Base-by-base conservation (phyloP, 2,113 vertebrate species). In the Epinephelus fuscoguttatus region DNA sequence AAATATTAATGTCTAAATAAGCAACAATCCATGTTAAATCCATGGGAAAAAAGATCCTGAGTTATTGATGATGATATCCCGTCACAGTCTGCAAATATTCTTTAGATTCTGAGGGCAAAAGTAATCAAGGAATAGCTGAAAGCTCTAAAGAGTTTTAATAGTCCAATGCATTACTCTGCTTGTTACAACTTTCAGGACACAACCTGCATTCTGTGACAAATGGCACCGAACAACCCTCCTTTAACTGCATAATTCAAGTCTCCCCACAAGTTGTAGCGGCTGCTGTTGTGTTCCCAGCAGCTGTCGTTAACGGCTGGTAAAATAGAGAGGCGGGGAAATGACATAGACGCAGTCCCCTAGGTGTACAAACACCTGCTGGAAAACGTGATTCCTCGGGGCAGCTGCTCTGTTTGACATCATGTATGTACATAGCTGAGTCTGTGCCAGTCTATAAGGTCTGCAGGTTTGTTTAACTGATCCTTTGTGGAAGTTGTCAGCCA, bases 321-420 rank as follows among this genome's bases (percentile, higher is more conserved):
- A 88, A 90, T 85, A 80, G 74, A 85, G 69, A 80, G 67, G 73
- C 45, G 37, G 85, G 81, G 90, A 90, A 85, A 85, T 68, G 82
- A 76, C 83, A 85, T 23, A 60, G 77, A 85, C 78, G 80, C 74
- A 9, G 86, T 91, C 88, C 86, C 89, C 21, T 77, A 90, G 91
- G 91, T 93, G 81, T 62, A 33, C 23, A 64, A 78, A 76, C 94
- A 94, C 92, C 92, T 94, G 94, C 89, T 91, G 87, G 82, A 90
- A 87, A 89, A 90, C 50, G 56, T 86, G 84, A 93, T 81, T 92
- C 79, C 80, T 72, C 12, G 42, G 64, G 55, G 87, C 92, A 93
- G 89, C 92, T 94, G 89, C 79, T 87, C 70, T 68, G 53, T 79
- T 70, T 73, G 75, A 47, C 78, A 73, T 85, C 37, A 21, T 70